Base-by-base conservation (phyloP, 2,888 invertebrate species). In the Noctua pronuba region DNA sequence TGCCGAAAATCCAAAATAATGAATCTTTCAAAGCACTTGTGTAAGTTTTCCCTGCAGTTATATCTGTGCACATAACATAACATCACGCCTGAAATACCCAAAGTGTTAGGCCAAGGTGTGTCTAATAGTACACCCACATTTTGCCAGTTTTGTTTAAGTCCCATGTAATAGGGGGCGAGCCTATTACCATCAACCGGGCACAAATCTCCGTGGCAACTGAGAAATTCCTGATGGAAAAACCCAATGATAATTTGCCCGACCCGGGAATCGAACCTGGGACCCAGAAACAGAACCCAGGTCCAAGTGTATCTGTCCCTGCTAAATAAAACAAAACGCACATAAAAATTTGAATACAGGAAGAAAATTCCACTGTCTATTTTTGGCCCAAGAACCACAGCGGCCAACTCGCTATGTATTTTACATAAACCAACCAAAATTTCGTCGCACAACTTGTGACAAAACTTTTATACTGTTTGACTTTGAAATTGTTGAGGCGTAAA, bases 391-490 rank as follows among this genome's bases (percentile, higher is more conserved):
- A 31, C 35, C 66, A 28, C 81, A 31, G 46, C 38, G 21, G 1
- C 5, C 4, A 82, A 71, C 62, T 85, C 31, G 49, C 49, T 18
- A 71, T 31, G 49, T 81, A 71, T 52, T 75, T 82, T 71, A 71
- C 85, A 82, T 85, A 82, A 73, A 82, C 69, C 67, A 62, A 64
- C 66, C 41, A 64, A 73, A 73, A 60, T 83, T 70, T 67, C 35
- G 65, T 60, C 67, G 67, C 55, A n/a, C 1, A 71, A 83, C 67
- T 83, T 71, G 66, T 44, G 52, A 77, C 70, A 35, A 77, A 82
- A 83, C 44, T 83, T 82, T 80, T 67, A 55, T 58, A 64, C 38
- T 86, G 83, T 83, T 83, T 86, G 86, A 86, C 83, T 83, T 83
- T 71, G 70, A 60, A 73, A 74, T 82, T 86, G 67, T 71, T 60